phyloP scores from a whole-genome alignment of 2,888 invertebrate species.

The Diaprepes abbreviatus region DNA sequence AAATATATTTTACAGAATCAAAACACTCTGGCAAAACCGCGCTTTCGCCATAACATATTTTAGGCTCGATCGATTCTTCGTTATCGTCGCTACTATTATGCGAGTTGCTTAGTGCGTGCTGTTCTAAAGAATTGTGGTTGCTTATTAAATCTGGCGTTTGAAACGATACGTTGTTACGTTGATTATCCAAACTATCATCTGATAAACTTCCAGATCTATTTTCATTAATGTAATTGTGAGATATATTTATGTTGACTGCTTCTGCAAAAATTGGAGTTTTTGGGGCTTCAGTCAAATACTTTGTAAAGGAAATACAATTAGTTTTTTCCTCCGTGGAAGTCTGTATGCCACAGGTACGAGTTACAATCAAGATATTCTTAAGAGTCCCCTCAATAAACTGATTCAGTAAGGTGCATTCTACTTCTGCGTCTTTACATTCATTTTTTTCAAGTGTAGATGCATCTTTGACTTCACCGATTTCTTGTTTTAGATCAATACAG shows the following conservation, averaged over 20 bases:
- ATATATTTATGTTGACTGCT: constrained; percentile 74
- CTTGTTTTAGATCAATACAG: constrained; percentile 70
- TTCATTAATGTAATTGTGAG: constrained; percentile 69
- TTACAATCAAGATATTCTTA: constrained; percentile 57
- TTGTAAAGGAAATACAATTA: constrained; percentile 62
- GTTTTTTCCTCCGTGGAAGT: constrained; percentile 57
- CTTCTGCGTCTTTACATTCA: constrained; percentile 67
- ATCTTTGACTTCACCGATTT: constrained; percentile 64
- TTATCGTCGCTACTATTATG: constrained; percentile 13
- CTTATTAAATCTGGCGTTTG: constrained; percentile 73
- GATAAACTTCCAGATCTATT: constrained; percentile 68
- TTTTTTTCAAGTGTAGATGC: constrained; percentile 62
- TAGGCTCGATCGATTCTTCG: constrained; percentile 13
- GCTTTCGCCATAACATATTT: constrained; percentile 44
- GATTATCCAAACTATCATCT: constrained; percentile 70
- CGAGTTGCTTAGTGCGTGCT: constrained; percentile 47
- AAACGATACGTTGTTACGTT: constrained; percentile 59
- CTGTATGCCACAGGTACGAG: constrained; percentile 66
- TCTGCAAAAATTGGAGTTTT: constrained; percentile 63
- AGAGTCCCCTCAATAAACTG: constrained; percentile 59
- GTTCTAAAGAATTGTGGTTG: constrained; percentile 71
- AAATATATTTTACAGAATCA: constrained; percentile 35
- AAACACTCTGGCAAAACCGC: constrained; percentile 41
- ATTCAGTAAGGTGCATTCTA: constrained; percentile 66
- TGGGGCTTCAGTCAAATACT: constrained; percentile 60